phyloP scores from a whole-genome alignment of 2,113 vertebrate species.

The Halichoerus grypus region DNA sequence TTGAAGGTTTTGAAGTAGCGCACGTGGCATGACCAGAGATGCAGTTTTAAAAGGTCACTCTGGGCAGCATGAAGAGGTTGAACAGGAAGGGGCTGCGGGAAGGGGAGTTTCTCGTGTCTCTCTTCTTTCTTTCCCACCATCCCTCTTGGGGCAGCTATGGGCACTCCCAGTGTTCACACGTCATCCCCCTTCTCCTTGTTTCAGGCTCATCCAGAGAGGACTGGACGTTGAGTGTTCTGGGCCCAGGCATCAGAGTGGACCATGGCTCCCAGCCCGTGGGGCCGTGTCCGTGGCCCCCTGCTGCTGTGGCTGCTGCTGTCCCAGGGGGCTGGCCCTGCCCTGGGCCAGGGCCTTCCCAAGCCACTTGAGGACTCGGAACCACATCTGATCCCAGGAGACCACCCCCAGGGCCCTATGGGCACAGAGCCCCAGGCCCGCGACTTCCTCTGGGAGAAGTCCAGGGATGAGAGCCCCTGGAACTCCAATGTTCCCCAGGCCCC shows the following conservation, averaged over 20 bases:
- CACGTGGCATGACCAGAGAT: neutral
- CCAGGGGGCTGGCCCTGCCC: constrained; percentile 26
- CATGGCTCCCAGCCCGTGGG: constrained; percentile 67
- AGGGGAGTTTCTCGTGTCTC: neutral
- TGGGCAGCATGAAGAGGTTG: neutral
- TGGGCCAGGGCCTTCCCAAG: constrained; percentile 17
- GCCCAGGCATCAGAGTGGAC: neutral
- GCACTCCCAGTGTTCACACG: neutral
- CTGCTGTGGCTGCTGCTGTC: constrained; percentile 59
- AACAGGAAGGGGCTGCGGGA: neutral
- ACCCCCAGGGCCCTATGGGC: neutral
- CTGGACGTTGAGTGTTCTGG: neutral
- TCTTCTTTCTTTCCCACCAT: neutral
- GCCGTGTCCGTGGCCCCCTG: neutral
- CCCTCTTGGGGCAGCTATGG: neutral
- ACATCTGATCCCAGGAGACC: neutral
- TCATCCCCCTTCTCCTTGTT: neutral
- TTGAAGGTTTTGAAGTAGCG: neutral
- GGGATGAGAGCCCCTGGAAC: constrained; percentile 16
- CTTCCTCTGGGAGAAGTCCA: constrained; percentile 28
- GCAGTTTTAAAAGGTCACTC: neutral
- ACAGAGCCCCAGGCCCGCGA: neutral
- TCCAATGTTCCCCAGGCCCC: neutral
- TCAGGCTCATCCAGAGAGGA: constrained; percentile 59
- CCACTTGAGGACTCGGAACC: constrained; percentile 3